Evolutionary conservation across 2,888 invertebrate species (phyloP), one percentile per base, ranked within the genome.

Genomic region (Drosophila nr. perissopoda): DNA sequence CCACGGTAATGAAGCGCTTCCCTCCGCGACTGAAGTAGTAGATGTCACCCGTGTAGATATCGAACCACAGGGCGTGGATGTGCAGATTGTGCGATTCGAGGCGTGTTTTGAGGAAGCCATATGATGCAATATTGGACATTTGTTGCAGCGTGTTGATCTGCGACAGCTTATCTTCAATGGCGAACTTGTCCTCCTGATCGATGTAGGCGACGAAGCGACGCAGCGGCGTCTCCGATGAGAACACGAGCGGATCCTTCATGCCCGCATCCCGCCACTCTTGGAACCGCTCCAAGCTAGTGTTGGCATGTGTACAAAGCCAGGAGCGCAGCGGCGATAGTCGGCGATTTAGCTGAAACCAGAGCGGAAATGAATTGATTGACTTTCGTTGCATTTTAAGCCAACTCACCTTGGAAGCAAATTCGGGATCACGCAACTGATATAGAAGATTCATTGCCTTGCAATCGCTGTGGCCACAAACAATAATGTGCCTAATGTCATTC

Each of bases 391-490:
- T 5, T 34, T 13, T 1, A 4, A 56, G 2, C 6, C 16, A 16
- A 13, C 92, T 94, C 89, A 95, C 95, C 92, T 94, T 94, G 1
- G 95, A 95, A 4, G 97, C 95, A 92, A 96, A 96, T 91, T 97
- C 95, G 79, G 95, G 95, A 93, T 97, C 96, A 89, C 96, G 95
- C 64, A 99, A 93, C 88, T 96, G 95, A 92, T 98, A 97, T 3
- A 99, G 94, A 66, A 98, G 94, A 94, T 98, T 98, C 96, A 99
- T 99, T 4, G 99, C 99, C 95, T 99, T 99, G 93, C 99, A 99
- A 92, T 99, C 99, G 74, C 99, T 98, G 92, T 99, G 99, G 0
- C 99, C 99, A 92, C 99, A 99, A 4, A 99, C 98, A 76, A 99
- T 97, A 48, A 99, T 96, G 91, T 99, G 98, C 71, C 96, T 94